Evolutionary conservation across 2,888 invertebrate genomes (phyloP), one percentile per base, ranked within the genome.

Genomic region (Drosophila nigricruria): DNA sequence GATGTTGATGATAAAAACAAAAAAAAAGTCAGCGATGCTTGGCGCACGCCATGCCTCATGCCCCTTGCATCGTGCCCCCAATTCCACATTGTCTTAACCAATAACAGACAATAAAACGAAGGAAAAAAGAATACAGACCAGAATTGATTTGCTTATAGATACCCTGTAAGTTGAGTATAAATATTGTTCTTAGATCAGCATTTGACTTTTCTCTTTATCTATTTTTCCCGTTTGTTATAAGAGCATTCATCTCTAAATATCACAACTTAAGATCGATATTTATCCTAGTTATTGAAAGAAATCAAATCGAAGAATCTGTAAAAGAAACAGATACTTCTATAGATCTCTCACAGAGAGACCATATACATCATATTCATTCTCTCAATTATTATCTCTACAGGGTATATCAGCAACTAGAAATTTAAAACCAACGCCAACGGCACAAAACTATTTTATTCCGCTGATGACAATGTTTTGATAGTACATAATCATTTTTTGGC

Each of bases 391-490:
- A 20, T 30, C 25, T 40, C 0, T 42, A 42, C 5, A 56, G 42
- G 42, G 56, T 54, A 53, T 25, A 10, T n/a, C 61, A 45, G 59
- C 54, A 50, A 50, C 54, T 61, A 67, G 68, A 75, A 82, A 85
- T 80, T 69, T 50, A 76, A 84, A 79, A 61, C 66, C 73, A 82
- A 54, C 49, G 70, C 76, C 64, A 63, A 61, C 61, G 76, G 81
- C 47, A 49, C 30, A 66, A 60, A 83, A 70, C 43, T 27, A 34
- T 66, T 69, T 56, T 57, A 42, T 65, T 63, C 27, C 34, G 53
- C 43, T 58, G 81, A 83, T 83, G 81, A 86, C 87, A 86, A 71
- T 71, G 73, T 67, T 82, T 67, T 78, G 89, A 78, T 88, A 85
- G 53, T 16, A 16, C 42, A 77, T 52, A 60, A 70, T 67, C 54